Evolutionary conservation across 2,888 invertebrate species (phyloP).

Genomic region (Conus canariensis): DNA sequence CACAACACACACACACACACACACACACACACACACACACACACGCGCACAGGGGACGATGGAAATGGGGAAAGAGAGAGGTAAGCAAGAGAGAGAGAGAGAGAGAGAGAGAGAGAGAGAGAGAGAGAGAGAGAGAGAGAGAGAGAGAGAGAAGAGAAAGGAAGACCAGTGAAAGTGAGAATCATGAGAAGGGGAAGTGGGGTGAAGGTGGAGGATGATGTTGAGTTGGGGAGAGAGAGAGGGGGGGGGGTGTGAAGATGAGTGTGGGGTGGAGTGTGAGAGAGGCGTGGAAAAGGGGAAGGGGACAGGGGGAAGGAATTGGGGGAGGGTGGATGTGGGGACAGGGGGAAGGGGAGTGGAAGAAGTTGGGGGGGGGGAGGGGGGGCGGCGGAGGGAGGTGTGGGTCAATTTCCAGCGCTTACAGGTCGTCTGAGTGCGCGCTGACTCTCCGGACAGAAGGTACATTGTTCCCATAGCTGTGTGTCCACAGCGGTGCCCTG

Average conservation of each 20-base stretch:
- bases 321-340: too few relatives aligned
- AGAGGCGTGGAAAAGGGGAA: background rate
- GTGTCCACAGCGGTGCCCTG: too few relatives aligned
- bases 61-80: background rate
- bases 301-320: background rate
- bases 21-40: constrained; percentile 5
- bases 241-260: background rate
- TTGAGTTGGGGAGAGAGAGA: background rate
- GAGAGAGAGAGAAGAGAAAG: background rate
- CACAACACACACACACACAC: background rate
- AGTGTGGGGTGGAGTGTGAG: background rate
- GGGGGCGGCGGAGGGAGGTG: too few relatives aligned
- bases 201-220: background rate
- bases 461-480: too few relatives aligned
- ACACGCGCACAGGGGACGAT: background rate
- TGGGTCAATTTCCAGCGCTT: too few relatives aligned
- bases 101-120: background rate
- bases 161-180: background rate
- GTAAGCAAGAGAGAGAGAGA: background rate
- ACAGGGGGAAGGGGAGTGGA: too few relatives aligned
- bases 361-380: too few relatives aligned
- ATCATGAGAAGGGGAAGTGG: background rate
- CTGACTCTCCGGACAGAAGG: too few relatives aligned
- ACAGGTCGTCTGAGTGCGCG: too few relatives aligned
- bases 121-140: background rate